Evolutionary conservation across 2,797 vertebrate genomes (phyloP).

Genomic region (Gallinago nigripennis): DNA sequence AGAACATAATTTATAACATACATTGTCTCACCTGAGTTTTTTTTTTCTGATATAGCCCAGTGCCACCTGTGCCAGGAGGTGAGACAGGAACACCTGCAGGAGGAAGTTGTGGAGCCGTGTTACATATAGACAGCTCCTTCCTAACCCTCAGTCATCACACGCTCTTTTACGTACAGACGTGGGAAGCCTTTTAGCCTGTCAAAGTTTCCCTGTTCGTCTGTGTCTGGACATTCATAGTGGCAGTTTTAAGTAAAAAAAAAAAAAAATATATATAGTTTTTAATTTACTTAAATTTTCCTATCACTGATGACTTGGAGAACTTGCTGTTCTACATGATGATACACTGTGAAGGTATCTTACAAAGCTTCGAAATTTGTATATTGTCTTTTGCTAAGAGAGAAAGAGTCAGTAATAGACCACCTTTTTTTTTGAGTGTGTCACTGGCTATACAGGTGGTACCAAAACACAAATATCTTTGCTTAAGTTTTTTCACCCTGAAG

Average conservation of each 20-base stretch:
- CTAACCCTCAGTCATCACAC: background rate
- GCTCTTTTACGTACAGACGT: background rate
- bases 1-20: background rate
- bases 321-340: background rate
- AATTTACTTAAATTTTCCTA: background rate
- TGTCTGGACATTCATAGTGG: background rate
- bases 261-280: background rate
- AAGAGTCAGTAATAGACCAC: background rate
- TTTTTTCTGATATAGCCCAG: background rate
- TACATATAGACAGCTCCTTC: background rate
- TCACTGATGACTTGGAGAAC: background rate
- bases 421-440: background rate
- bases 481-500: background rate
- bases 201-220: background rate
- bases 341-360: background rate
- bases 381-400: background rate
- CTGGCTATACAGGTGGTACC: background rate
- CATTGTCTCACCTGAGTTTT: background rate
- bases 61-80: background rate
- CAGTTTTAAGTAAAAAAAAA: background rate
- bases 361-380: background rate
- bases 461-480: background rate
- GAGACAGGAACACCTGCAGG: background rate
- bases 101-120: background rate
- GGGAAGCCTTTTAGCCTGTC: background rate